Base-by-base conservation (phyloP, 2,113 vertebrate species). In the Silurus glanis region DNA sequence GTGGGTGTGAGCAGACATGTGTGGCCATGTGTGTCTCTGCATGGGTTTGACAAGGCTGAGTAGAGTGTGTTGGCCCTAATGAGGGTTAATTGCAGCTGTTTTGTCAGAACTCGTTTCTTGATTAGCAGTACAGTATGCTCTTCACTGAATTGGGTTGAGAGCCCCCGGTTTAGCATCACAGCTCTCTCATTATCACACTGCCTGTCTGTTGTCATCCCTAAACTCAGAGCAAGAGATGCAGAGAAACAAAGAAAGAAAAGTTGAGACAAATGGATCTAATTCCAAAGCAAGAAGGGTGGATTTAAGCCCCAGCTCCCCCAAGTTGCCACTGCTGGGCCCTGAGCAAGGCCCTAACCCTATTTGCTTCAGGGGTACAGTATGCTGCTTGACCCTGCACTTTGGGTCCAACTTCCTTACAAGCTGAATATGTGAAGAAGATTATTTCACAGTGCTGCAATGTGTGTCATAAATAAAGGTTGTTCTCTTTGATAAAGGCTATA, bases 41-140 rank as follows among this genome's bases (percentile, higher is more conserved):
- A 90, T 89, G 88, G 88, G 78, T 56, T 89, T 80, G 89, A 86
- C 85, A 55, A 49, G 58, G 58, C 84, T 87, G 89, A 90, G 21
- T 79, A 89, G 80, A 88, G 82, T 83, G 61, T 86, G 80, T 88
- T 83, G 89, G 91, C 90, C 90, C 85, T 89, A 85, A 93, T 83
- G 58, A 91, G 87, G 84, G 86, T 85, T 78, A 89, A 91, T 91
- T 91, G 85, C 87, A 83, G 86, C 80, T 85, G 85, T 87, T 90
- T 88, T 87, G 80, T 90, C 87, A 80, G 47, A 83, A 85, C 37
- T 66, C 82, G 90, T 89, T 75, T 87, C 78, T 86, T 90, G 88
- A 91, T 92, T 90, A 90, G 87, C 67, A 83, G 79, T 81, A 64
- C 21, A 81, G 79, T 81, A 58, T 9, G 5, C 72, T 76, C 71